Evolutionary conservation across 1,140 invertebrate species (phyloP).

Genomic region (Plutomurus gul): DNA sequence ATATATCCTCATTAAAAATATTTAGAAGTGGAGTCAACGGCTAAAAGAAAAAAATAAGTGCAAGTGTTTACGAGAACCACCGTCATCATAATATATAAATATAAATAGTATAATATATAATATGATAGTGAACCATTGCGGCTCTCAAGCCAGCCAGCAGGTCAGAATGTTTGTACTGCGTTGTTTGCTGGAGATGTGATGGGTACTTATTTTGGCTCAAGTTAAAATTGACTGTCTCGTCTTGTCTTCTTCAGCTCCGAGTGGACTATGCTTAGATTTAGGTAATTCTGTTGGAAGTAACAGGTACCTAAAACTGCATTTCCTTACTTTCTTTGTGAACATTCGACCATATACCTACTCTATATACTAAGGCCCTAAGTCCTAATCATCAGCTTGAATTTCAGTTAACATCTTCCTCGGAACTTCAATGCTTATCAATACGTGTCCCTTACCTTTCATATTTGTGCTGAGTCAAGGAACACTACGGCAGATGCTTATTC

Average conservation of each 20-base stretch:
- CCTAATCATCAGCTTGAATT: no score
- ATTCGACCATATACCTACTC: no score
- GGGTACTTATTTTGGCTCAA: conserved; percentile 21
- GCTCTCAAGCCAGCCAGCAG: neutral
- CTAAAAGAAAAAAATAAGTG: neutral
- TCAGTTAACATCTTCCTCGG: no score
- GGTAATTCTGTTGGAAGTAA: neutral
- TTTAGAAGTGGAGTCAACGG: conserved; percentile 7
- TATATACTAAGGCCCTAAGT: no score
- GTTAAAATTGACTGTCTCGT: conserved; percentile 19
- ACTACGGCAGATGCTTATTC: no score
- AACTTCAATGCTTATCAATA: no score
- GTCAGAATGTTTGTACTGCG: conserved; percentile 10
- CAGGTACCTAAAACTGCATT: neutral
- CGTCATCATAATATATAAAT: neutral
- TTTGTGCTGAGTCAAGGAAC: no score
- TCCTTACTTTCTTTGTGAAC: neutral
- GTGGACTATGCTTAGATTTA: neutral
- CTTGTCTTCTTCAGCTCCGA: neutral
- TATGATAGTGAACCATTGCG: no score
- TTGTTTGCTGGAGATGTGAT: no score
- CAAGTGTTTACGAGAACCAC: neutral
- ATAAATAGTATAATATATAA: no score
- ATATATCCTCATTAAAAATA: conserved; percentile 25
- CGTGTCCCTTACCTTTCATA: no score